Evolutionary conservation across 2,888 invertebrate species (phyloP).

Genomic region (Lymantria dispar): DNA sequence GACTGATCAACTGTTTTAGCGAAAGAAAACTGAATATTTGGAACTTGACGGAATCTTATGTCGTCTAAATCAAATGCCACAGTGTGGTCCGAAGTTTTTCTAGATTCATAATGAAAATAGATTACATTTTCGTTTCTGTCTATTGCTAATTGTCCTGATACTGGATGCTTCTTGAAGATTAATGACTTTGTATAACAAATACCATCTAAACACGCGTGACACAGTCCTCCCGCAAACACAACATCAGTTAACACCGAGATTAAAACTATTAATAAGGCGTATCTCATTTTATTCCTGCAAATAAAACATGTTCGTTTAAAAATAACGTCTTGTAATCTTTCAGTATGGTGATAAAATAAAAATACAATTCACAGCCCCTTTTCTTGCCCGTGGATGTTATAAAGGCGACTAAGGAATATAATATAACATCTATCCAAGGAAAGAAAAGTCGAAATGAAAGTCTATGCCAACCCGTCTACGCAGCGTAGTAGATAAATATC

Average conservation of each 20-base stretch:
- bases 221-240: conserved; percentile 29
- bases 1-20: conserved; percentile 55
- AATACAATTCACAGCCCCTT: no score
- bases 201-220: conserved; percentile 61
- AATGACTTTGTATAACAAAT: conserved; percentile 51
- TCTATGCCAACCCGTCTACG: no score
- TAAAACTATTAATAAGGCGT: conserved; percentile 20
- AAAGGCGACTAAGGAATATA: no score
- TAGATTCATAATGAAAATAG: conserved; percentile 58
- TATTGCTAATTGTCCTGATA: conserved; percentile 61
- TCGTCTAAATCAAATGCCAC: conserved; percentile 54
- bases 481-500: no score
- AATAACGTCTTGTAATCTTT: background rate
- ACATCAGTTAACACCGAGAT: conserved; percentile 15
- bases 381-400: no score
- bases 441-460: no score
- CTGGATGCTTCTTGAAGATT: conserved; percentile 45
- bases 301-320: background rate
- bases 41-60: conserved; percentile 41
- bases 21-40: conserved; percentile 54
- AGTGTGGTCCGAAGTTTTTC: conserved; percentile 43
- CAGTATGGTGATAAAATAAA: no score
- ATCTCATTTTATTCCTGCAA: conserved; percentile 29
- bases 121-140: conserved; percentile 53
- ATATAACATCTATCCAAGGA: no score